Conservation (phyloP, 1,140 invertebrate species). For the Drosophila paulistorum region DNA sequence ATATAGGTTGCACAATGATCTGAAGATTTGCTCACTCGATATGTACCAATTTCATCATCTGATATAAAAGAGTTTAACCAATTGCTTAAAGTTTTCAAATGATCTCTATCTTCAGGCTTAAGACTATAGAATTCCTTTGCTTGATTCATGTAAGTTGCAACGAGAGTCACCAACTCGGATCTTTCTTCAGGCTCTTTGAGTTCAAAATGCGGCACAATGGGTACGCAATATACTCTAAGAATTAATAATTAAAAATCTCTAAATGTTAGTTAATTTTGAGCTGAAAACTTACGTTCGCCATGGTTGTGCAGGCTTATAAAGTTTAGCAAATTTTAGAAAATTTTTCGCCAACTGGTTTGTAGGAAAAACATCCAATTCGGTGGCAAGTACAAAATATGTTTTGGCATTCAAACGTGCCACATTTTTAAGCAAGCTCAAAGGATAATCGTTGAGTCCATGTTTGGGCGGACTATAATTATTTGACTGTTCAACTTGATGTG, state of each 20-base stretch:
- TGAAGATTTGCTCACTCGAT: not conserved
- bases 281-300: conserved; percentile 16
- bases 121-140: not conserved
- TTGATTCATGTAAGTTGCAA: conserved; percentile 6
- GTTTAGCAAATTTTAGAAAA: conserved; percentile 24
- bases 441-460: conserved; percentile 12
- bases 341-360: not conserved
- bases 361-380: conserved; percentile 36
- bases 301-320: not conserved
- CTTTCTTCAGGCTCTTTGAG: conserved; percentile 22
- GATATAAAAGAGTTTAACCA: conserved; percentile 9
- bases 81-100: not conserved
- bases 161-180: conserved; percentile 1
- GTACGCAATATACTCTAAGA: conserved; percentile 42
- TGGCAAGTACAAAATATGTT: conserved; percentile 35
- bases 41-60: conserved; percentile 13
- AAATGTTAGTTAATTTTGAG: not conserved
- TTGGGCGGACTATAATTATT: not conserved
- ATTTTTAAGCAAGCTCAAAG: conserved; percentile 33
- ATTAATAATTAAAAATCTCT: not conserved
- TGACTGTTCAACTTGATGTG: not conserved
- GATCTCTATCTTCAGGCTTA: not conserved
- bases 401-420: conserved; percentile 42
- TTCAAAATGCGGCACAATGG: conserved; percentile 27
- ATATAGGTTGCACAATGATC: conserved; percentile 30